Conservation (phyloP, 2,888 invertebrate genomes). For the Latrodectus elegans region DNA sequence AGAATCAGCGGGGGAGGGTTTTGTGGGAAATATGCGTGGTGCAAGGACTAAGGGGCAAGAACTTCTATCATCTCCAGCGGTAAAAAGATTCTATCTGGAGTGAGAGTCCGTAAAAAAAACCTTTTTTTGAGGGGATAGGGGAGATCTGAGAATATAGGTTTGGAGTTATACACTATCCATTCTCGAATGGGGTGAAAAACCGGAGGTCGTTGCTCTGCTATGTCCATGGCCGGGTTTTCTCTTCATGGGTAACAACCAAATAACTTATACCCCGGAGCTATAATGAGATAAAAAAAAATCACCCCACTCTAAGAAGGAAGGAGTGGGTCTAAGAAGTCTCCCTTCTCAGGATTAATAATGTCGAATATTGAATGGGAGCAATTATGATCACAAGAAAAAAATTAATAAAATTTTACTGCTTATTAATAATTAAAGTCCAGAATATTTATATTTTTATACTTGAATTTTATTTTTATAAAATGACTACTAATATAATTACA, state of each 20-base stretch:
- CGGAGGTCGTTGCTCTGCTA: constrained; percentile 33
- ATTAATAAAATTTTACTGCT: too few species aligned
- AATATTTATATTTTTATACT: too few species aligned
- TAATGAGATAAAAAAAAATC: constrained; percentile 50
- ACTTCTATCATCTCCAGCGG: not conserved
- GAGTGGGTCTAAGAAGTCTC: not conserved
- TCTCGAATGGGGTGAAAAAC: constrained; percentile 46
- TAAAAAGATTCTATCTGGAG: constrained; percentile 42
- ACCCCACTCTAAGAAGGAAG: not conserved
- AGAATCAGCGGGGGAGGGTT: constrained; percentile 62
- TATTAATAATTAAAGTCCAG: too few species aligned
- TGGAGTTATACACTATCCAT: constrained; percentile 19
- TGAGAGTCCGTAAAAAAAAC: constrained; percentile 17
- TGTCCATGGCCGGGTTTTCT: constrained; percentile 49
- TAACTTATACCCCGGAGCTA: constrained; percentile 35
- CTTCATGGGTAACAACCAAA: constrained; percentile 39
- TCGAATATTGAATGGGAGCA: too few species aligned
- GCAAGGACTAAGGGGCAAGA: constrained; percentile 44
- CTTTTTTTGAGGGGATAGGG: constrained; percentile 32
- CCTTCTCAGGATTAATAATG: too few species aligned
- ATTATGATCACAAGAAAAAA: too few species aligned
- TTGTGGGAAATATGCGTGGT: constrained; percentile 65
- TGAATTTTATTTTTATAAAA: too few species aligned
- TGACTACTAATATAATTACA: too few species aligned
- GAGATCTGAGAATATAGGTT: constrained; percentile 1